A percentile compares a stretch with the other conserved stretches of the same genome.
These are phyloP conservation scores for Andrena hattorfiana DNA, from an alignment of 2,888 invertebrate species.

Conservation along the genomic window DNA sequence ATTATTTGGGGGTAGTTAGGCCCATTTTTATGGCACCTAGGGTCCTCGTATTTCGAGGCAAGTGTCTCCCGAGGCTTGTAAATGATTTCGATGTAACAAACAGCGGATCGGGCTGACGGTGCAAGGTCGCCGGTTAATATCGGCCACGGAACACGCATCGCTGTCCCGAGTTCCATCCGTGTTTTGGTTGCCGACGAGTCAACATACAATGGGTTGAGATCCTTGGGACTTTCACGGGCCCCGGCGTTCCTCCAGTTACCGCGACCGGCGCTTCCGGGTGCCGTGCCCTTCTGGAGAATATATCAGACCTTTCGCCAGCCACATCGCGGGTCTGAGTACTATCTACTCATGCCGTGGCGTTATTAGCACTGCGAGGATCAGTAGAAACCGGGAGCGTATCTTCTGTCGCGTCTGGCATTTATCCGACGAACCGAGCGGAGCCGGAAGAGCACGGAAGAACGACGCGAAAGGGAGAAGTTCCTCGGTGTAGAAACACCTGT, in stretches of 20 bases:
- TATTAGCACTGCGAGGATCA: background rate
- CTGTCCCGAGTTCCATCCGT: background rate
- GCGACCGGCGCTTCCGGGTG: slow-evolving; percentile 13
- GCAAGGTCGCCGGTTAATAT: slow-evolving; percentile 22
- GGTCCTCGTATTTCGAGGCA: background rate
- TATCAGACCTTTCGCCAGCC: background rate
- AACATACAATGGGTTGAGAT: background rate
- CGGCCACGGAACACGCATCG: background rate
- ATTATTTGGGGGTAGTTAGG: too few relatives aligned
- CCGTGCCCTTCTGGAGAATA: background rate
- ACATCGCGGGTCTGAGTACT: background rate
- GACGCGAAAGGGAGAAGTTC: background rate
- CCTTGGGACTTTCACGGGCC: slow-evolving; percentile 10
- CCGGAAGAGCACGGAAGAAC: background rate
- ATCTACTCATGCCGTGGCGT: too few relatives aligned
- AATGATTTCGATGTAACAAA: slow-evolving; percentile 18
- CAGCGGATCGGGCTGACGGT: slow-evolving; percentile 23
- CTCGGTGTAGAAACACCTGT: slow-evolving; percentile 43
- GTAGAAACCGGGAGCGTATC: background rate
- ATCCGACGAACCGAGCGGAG: background rate
- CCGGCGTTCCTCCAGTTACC: background rate
- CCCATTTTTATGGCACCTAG: background rate
- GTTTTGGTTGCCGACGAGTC: background rate
- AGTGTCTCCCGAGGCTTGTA: background rate
- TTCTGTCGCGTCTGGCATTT: background rate